A percentile compares a stretch with the other conserved stretches of the same genome.
These are phyloP conservation scores for Amazona guildingii DNA, from an alignment of 2,113 vertebrate genomes.

Conservation along the genomic window DNA sequence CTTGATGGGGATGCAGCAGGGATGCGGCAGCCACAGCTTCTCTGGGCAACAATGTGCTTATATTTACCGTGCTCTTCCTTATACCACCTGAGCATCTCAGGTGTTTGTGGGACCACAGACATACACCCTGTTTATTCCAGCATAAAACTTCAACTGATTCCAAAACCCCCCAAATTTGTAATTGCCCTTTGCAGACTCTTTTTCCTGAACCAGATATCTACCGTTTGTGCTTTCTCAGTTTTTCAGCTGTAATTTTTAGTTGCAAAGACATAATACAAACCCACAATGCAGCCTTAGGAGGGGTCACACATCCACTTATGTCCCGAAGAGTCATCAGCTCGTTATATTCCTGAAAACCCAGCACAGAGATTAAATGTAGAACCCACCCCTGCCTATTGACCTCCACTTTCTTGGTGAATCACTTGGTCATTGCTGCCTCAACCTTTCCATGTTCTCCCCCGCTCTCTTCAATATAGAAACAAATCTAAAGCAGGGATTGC, in stretches of 20 bases:
- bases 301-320: neutral
- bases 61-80: neutral
- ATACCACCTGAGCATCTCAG: neutral
- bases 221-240: neutral
- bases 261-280: neutral
- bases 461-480: neutral
- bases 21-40: neutral
- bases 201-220: neutral
- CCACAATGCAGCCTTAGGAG: neutral
- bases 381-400: neutral
- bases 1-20: neutral
- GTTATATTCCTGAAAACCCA: neutral
- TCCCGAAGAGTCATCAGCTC: neutral
- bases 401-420: neutral
- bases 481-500: neutral
- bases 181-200: neutral
- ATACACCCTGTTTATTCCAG: accelerated
- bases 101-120: neutral
- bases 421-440: neutral
- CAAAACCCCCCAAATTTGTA: accelerated
- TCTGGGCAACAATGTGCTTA: neutral
- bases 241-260: neutral
- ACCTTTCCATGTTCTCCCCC: neutral
- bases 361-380: neutral
- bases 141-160: neutral